Evolutionary conservation across 2,797 vertebrate genomes (phyloP).

Genomic region (Anomalospiza imberbis): DNA sequence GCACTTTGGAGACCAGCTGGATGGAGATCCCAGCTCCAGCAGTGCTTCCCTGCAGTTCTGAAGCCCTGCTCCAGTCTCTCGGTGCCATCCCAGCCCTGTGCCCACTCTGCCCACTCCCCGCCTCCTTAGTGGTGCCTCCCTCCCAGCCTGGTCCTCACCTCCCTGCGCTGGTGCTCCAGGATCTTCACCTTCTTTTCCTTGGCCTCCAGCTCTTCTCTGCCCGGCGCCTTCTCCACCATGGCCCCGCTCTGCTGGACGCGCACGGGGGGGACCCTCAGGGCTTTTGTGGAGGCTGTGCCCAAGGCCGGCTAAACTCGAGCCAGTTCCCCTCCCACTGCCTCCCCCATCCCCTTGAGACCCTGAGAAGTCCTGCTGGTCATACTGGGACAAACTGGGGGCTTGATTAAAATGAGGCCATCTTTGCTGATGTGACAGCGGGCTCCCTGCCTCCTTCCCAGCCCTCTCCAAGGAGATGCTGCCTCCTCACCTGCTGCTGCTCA

Average conservation of each 20-base stretch:
- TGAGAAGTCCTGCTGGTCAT: background rate
- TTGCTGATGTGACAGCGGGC: background rate
- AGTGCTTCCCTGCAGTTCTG: background rate
- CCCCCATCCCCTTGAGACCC: background rate
- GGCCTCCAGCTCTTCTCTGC: slow-evolving; percentile 61
- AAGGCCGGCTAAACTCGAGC: background rate
- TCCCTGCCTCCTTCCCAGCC: background rate
- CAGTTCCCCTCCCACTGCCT: background rate
- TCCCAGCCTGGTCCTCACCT: slow-evolving; percentile 80
- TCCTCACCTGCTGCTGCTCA: slow-evolving; percentile 78
- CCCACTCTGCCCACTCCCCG: background rate
- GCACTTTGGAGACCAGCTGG: background rate
- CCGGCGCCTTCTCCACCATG: slow-evolving; percentile 53
- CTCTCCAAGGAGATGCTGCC: background rate
- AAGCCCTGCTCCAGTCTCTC: background rate
- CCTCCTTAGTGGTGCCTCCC: background rate
- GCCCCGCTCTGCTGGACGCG: slow-evolving; percentile 62
- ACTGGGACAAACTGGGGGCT: background rate
- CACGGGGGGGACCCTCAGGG: slow-evolving; percentile 26
- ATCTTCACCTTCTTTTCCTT: slow-evolving; percentile 95
- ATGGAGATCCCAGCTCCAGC: background rate
- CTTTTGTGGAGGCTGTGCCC: slow-evolving; percentile 12
- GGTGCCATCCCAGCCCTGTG: background rate
- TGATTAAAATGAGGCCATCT: background rate
- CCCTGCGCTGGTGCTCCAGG: slow-evolving; percentile 95